Evolutionary conservation across 2,888 invertebrate genomes (phyloP).

Genomic region (Brenthis ino): DNA sequence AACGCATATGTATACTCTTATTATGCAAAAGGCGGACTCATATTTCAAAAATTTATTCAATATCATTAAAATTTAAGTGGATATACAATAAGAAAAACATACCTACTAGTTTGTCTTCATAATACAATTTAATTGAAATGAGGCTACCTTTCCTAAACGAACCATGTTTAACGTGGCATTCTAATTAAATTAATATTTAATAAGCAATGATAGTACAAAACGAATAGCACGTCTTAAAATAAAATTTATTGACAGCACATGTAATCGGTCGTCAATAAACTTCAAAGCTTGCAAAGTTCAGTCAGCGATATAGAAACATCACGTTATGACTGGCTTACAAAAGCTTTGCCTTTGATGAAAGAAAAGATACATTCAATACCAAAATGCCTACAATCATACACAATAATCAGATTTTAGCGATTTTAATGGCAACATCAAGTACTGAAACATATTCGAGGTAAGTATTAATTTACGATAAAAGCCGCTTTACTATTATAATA

Average conservation of each 20-base stretch:
- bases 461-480: too few species aligned
- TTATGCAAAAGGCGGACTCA: too few species aligned
- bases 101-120: too few species aligned
- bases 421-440: background rate
- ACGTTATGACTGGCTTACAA: conserved; percentile 1
- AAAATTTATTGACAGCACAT: conserved; percentile 1
- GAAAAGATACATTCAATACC: background rate
- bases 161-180: background rate
- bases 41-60: too few species aligned
- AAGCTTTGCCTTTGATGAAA: background rate
- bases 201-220: background rate
- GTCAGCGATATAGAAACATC: conserved; percentile 4
- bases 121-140: too few species aligned
- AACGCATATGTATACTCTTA: too few species aligned
- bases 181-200: background rate
- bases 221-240: conserved; percentile 6
- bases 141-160: background rate
- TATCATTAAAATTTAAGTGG: too few species aligned
- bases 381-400: background rate
- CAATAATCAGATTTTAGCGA: background rate
- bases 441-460: too few species aligned
- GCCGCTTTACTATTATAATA: too few species aligned
- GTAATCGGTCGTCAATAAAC: conserved; percentile 3
- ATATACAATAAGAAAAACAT: too few species aligned
- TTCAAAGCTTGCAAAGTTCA: conserved; percentile 5